phyloP scores from a whole-genome alignment of 2,113 vertebrate species.

The Gymnorhina tibicen region DNA sequence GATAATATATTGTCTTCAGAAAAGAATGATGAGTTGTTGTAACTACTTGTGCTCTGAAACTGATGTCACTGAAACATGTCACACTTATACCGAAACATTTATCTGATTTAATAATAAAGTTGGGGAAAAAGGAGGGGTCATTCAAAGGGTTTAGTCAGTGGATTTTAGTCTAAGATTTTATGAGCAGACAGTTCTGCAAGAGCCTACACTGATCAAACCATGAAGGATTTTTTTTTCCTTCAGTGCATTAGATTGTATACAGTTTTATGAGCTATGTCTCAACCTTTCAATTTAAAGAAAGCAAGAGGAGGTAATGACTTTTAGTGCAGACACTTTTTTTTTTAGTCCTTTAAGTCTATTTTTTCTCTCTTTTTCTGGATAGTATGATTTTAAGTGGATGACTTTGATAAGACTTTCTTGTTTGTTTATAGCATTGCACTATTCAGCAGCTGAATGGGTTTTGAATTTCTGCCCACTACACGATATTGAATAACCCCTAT shows the following conservation, averaged over 20 bases:
- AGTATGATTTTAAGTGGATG: conserved; percentile 27
- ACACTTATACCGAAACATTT: background rate
- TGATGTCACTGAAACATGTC: background rate
- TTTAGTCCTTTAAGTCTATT: background rate
- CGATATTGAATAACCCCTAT: conserved; percentile 68
- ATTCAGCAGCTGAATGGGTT: conserved; percentile 49
- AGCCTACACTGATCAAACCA: background rate
- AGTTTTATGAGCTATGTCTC: background rate
- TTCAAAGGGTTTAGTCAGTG: background rate
- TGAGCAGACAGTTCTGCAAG: background rate
- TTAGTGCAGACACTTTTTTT: background rate
- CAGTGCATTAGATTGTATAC: background rate
- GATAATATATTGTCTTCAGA: background rate
- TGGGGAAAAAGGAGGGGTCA: background rate
- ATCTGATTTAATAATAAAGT: background rate
- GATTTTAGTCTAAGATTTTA: background rate
- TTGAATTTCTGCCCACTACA: conserved; percentile 70
- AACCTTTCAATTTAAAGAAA: background rate
- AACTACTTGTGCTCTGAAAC: background rate
- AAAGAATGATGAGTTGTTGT: background rate
- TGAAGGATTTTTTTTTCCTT: background rate
- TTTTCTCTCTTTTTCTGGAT: background rate
- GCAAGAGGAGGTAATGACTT: background rate
- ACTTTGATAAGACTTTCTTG: conserved; percentile 56
- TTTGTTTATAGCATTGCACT: conserved; percentile 50